A percentile compares a stretch with the other conserved stretches of the same genome.
Conservation (phyloP, 2,113 vertebrate genomes). For the Perca schrenkii region DNA sequence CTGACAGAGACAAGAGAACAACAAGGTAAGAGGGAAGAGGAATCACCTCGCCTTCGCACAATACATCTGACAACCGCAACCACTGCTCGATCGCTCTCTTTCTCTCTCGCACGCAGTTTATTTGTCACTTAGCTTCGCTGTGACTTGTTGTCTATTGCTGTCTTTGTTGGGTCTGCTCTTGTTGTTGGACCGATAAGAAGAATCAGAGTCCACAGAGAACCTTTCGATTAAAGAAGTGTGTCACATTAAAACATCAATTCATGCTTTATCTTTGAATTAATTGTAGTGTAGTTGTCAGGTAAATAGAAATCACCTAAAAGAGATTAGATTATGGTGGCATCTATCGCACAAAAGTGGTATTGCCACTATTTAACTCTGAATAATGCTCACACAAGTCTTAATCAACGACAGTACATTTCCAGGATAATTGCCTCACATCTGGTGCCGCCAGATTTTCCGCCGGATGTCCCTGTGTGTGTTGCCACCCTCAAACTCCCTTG, state of each 20-base stretch:
- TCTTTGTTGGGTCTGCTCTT: neutral
- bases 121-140: neutral
- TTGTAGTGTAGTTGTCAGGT: neutral
- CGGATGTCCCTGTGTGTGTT: no score
- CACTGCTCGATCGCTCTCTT: neutral
- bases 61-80: slow-evolving; percentile 29
- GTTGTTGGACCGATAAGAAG: neutral
- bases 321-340: neutral
- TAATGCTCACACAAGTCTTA: neutral
- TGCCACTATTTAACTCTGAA: no score
- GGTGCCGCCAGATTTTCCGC: no score
- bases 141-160: neutral
- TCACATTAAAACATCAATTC: slow-evolving; percentile 8
- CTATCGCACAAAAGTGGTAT: neutral
- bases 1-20: slow-evolving; percentile 68
- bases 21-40: slow-evolving; percentile 62
- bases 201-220: neutral
- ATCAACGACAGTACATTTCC: no score
- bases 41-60: slow-evolving; percentile 48
- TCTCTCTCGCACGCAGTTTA: neutral
- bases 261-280: slow-evolving; percentile 15
- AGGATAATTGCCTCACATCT: no score
- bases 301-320: neutral
- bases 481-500: no score
- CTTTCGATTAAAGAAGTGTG: neutral